phyloP scores from a whole-genome alignment of 2,113 vertebrate genomes.

The Oceanites oceanicus region DNA sequence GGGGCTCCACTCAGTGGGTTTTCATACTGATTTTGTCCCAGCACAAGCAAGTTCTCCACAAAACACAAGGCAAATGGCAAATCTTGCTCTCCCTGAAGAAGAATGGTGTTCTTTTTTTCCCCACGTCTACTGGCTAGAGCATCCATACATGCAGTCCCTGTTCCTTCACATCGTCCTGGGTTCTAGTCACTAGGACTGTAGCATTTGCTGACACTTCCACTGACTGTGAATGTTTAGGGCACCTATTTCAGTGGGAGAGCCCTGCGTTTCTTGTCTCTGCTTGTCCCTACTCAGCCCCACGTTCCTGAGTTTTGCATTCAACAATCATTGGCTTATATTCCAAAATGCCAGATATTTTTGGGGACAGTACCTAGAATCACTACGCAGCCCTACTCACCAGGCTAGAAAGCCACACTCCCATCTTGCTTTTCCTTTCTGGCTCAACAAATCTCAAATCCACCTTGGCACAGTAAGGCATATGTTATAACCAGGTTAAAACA shows the following conservation, averaged over 20 bases:
- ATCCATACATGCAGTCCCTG: not conserved
- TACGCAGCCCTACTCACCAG: not conserved
- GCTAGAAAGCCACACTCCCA: not conserved
- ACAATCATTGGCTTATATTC: not conserved
- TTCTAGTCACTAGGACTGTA: not conserved
- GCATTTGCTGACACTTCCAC: not conserved
- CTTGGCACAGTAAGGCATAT: not conserved
- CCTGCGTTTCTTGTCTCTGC: not conserved
- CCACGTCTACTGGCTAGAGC: accelerated
- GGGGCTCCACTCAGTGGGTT: not conserved
- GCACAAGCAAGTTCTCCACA: not conserved
- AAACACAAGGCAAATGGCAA: not conserved
- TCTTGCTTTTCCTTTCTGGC: not conserved
- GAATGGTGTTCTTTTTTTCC: accelerated
- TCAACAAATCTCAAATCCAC: not conserved
- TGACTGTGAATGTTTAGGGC: not conserved
- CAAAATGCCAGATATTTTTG: not conserved
- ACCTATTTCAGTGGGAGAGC: not conserved
- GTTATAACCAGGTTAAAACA: not conserved
- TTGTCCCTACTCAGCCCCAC: not conserved
- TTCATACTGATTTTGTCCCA: not conserved
- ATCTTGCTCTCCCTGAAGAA: not conserved
- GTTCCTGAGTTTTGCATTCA: not conserved
- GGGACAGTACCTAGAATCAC: not conserved
- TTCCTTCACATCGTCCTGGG: not conserved